phyloP scores from a whole-genome alignment of 2,797 vertebrate species.

The Crotalus adamanteus region DNA sequence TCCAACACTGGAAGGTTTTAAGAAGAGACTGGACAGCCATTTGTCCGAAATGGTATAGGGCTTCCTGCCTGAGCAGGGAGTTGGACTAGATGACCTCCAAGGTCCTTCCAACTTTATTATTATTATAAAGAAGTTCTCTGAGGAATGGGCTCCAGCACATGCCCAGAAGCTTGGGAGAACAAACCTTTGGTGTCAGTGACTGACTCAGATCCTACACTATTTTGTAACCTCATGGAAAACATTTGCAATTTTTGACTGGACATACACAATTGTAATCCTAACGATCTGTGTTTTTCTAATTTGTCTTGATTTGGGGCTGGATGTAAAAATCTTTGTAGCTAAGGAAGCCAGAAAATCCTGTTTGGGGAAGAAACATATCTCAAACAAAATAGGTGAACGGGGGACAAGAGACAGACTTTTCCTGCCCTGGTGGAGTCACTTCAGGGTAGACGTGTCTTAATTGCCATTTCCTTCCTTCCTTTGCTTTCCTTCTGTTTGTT shows the following conservation, averaged over 20 bases:
- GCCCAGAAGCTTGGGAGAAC: too few relatives aligned
- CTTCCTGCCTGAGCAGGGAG: too few relatives aligned
- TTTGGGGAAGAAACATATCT: constrained; percentile 33
- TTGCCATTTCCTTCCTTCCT: constrained; percentile 59
- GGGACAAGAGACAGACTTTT: constrained; percentile 54
- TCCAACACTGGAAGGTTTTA: too few relatives aligned
- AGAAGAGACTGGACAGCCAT: too few relatives aligned
- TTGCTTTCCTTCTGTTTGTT: constrained; percentile 44
- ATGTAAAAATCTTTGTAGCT: constrained; percentile 54
- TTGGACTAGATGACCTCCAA: too few relatives aligned
- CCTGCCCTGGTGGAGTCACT: constrained; percentile 33
- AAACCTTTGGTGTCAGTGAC: too few relatives aligned
- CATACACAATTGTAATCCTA: background rate
- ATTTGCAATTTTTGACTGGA: background rate
- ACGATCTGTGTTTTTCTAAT: constrained; percentile 5
- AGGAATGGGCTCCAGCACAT: too few relatives aligned
- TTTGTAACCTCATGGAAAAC: background rate
- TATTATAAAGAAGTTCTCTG: too few relatives aligned
- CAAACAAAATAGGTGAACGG: constrained; percentile 47
- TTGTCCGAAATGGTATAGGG: too few relatives aligned
- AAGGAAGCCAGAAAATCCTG: constrained; percentile 70
- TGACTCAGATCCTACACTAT: background rate
- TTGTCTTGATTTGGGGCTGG: constrained; percentile 29
- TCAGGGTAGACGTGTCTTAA: constrained; percentile 50
- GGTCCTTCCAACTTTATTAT: too few relatives aligned